Base-by-base conservation (phyloP, 2,113 vertebrate genomes). In the Garra rufa region DNA sequence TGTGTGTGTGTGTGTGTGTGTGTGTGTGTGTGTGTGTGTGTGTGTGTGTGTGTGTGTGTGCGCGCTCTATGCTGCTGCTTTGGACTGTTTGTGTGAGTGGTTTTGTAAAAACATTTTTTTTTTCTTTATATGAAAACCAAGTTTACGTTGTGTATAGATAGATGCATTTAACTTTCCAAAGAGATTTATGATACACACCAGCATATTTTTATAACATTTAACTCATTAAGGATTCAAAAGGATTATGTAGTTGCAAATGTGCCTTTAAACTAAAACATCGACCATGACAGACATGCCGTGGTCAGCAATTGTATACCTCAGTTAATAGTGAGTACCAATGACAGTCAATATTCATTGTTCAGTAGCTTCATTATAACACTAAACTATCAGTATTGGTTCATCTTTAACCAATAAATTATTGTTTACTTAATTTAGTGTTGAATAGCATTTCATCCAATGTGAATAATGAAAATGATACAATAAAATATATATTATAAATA, bases 291-390 rank as follows among this genome's bases (percentile, higher is more conserved):
- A 57, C 69, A 57, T 57, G 21, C 1, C 52, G 59, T 21, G 75
- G 52, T 77, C 30, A 43, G 75, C 75, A 59, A 57, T 77, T 24
- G 38, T 57, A 77, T 57, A 77, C 75, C 75, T 77, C 75, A 41
- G 55, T 78, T 41, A 26, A 43, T 44, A 14, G 14, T 17, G 38
- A 61, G 34, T 14, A 38, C 74, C 41, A 55, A 55, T 76, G 24
- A 61, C 52, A 61, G 75, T 76, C 19, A 41, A 50, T 55, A n/a
- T 21, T 55, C 19, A 76, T 55, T 76, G 50, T 38, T 13, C 30
- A 76, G 28, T 34, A 10, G 26, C 48, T 55, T 76, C 14, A 74
- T 48, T 75, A 75, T 19, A 55, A 76, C 10, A 38, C 19, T 34
- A 52, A 76, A 76, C 14, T 30, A 50, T 52, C 19, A 55, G 48